Percentiles rank a stretch among this genome's conserved stretches.
Conservation (phyloP, 2,113 vertebrate genomes). For the Silurus asotus region DNA sequence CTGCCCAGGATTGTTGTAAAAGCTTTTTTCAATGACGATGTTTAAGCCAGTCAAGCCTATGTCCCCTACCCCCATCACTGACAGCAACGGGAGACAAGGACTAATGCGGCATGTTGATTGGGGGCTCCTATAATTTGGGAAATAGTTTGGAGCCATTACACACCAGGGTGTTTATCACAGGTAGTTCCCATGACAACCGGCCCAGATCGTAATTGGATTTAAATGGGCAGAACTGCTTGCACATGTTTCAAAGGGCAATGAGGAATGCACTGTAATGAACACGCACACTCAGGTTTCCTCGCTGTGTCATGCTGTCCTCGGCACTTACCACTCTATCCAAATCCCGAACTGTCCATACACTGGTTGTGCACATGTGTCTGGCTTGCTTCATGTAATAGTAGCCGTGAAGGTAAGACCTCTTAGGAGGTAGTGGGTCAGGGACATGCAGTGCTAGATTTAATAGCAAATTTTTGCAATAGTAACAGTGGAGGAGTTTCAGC, state of each 20-base stretch:
- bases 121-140: conserved; percentile 61
- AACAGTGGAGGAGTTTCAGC: background rate
- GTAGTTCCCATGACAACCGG: conserved; percentile 62
- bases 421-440: background rate
- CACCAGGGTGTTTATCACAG: conserved; percentile 61
- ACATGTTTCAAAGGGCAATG: conserved; percentile 57
- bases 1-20: too few relatives aligned
- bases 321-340: background rate
- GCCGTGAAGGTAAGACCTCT: background rate
- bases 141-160: conserved; percentile 58
- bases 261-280: conserved; percentile 38
- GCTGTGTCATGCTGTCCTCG: conserved; percentile 1
- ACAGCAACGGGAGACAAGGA: conserved; percentile 15
- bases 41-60: background rate
- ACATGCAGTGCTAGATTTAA: background rate
- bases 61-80: conserved; percentile 24
- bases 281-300: conserved; percentile 2
- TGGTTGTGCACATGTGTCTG: background rate
- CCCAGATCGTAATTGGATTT: conserved; percentile 60
- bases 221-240: conserved; percentile 62
- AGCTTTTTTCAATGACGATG: background rate
- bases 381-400: background rate
- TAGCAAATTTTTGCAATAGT: background rate
- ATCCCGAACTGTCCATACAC: background rate
- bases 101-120: conserved; percentile 57